These are phyloP conservation scores for Eurois occulta DNA, from an alignment of 2,888 invertebrate species.

Conservation along the genomic window DNA sequence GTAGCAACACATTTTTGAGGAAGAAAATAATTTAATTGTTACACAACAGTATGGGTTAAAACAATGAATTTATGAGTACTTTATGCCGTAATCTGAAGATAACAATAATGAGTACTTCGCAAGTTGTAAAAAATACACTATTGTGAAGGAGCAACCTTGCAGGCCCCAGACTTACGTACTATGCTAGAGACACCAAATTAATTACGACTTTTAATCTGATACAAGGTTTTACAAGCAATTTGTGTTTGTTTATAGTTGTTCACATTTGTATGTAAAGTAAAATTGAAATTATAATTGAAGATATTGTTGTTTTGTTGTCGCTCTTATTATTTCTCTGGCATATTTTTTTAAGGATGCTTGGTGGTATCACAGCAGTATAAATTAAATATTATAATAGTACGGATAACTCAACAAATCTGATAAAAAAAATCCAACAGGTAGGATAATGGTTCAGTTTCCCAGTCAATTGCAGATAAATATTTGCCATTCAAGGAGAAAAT, in stretches of 20 bases:
- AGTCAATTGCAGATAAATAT: constrained; percentile 19
- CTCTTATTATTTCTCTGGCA: background rate
- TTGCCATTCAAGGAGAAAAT: constrained; percentile 20
- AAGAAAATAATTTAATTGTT: constrained; percentile 2
- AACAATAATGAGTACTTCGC: constrained; percentile 47
- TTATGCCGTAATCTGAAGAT: constrained; percentile 44
- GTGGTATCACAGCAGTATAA: constrained; percentile 1
- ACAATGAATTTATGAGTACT: constrained; percentile 24
- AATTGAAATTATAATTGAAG: background rate
- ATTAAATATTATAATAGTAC: constrained; percentile 2
- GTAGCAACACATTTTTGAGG: background rate
- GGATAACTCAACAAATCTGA: constrained; percentile 10
- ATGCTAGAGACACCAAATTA: constrained; percentile 30
- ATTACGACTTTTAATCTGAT: constrained; percentile 14
- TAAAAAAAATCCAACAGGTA: constrained; percentile 64
- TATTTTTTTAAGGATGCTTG: background rate
- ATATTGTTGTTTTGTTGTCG: background rate
- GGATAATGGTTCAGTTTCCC: constrained; percentile 13
- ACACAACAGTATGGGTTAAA: background rate
- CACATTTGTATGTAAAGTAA: constrained; percentile 9
- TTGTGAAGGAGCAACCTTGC: constrained; percentile 54
- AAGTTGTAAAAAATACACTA: constrained; percentile 46
- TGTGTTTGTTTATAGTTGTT: constrained; percentile 19
- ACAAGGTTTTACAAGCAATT: constrained; percentile 31
- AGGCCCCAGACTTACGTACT: constrained; percentile 11